Evolutionary conservation across 2,113 vertebrate genomes (phyloP).

Genomic region (Pyxicephalus adspersus): DNA sequence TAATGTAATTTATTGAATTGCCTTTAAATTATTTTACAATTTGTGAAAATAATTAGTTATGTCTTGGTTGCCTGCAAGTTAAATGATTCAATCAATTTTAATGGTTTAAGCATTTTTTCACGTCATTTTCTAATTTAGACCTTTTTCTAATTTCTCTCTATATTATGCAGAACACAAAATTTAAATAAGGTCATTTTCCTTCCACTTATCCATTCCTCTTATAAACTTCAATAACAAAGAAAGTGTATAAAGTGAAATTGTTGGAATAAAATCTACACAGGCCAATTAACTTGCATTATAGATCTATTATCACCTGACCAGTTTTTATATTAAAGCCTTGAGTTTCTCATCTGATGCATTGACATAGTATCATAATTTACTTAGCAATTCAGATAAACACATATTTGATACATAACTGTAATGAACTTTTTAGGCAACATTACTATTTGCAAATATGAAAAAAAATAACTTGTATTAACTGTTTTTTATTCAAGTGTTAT

Average conservation of each 20-base stretch:
- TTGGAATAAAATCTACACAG: not conserved
- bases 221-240: not conserved
- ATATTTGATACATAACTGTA: too few relatives aligned
- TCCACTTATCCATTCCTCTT: not conserved
- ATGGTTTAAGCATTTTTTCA: slow-evolving; percentile 22
- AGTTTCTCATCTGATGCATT: not conserved
- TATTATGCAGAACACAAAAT: not conserved
- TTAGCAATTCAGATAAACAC: too few relatives aligned
- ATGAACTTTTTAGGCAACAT: too few relatives aligned
- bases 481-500: too few relatives aligned
- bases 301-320: not conserved
- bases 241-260: not conserved
- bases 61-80: slow-evolving; percentile 19
- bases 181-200: slow-evolving; percentile 10
- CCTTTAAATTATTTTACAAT: slow-evolving; percentile 29
- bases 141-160: slow-evolving; percentile 12
- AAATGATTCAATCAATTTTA: slow-evolving; percentile 36
- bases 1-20: slow-evolving; percentile 21
- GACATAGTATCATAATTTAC: not conserved
- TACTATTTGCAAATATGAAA: too few relatives aligned
- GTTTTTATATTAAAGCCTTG: not conserved
- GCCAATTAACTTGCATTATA: not conserved
- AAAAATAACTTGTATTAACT: too few relatives aligned
- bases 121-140: not conserved
- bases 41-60: slow-evolving; percentile 37